Conservation (phyloP, 2,888 invertebrate species). For the Tetragonisca angustula region DNA sequence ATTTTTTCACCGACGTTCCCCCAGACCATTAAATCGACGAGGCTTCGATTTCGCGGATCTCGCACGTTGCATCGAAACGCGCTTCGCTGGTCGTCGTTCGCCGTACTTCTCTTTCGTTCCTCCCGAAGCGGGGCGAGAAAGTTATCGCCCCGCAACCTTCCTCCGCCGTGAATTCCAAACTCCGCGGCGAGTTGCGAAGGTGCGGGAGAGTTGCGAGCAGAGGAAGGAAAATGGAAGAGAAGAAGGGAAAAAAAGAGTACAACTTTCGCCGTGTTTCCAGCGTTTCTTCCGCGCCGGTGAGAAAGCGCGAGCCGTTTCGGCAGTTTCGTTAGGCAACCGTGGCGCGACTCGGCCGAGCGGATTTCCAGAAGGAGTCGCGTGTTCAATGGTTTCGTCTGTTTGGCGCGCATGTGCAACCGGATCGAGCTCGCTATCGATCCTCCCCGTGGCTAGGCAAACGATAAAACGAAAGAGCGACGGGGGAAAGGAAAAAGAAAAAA, state of each 20-base stretch:
- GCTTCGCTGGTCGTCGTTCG: not conserved
- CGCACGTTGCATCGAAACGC: not conserved
- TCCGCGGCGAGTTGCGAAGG: constrained; percentile 18
- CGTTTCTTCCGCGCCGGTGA: constrained; percentile 37
- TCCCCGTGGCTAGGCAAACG: constrained; percentile 16
- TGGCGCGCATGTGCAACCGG: constrained; percentile 71
- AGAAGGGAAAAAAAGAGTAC: not conserved
- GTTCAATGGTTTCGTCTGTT: constrained; percentile 66
- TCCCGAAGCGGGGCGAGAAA: constrained; percentile 19
- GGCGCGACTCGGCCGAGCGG: constrained; percentile 40
- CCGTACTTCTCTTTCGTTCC: not conserved
- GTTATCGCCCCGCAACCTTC: constrained; percentile 20
- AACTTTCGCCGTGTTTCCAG: too few relatives aligned
- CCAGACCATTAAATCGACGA: not conserved
- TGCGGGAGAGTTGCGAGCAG: not conserved
- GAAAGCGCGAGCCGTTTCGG: constrained; percentile 2
- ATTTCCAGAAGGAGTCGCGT: constrained; percentile 72
- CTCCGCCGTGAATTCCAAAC: constrained; percentile 21
- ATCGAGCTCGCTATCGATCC: constrained; percentile 72
- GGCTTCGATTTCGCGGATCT: constrained; percentile 10
- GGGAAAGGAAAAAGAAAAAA: not conserved
- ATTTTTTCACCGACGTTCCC: constrained; percentile 10
- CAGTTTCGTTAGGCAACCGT: constrained; percentile 13
- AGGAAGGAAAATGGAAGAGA: not conserved
- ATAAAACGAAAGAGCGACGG: constrained; percentile 10